phyloP scores from a whole-genome alignment of 2,797 vertebrate species.

The Gallinago nigripennis region DNA sequence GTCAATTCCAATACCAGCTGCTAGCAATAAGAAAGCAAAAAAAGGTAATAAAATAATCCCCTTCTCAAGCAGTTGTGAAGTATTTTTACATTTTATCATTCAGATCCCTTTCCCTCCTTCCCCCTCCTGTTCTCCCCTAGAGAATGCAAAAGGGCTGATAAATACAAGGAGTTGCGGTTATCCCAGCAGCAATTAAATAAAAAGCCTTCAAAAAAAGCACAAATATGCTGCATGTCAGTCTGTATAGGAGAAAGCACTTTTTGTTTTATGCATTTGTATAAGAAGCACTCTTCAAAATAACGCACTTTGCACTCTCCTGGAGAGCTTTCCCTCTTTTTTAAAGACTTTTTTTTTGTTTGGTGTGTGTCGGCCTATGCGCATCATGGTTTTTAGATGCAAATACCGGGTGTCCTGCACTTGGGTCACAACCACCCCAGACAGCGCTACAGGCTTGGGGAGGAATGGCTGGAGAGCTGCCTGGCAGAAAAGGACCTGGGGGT shows the following conservation, averaged over 20 bases:
- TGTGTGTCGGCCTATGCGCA: background rate
- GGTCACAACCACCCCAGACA: no score
- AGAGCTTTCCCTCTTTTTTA: constrained; percentile 35
- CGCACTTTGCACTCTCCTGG: constrained; percentile 73
- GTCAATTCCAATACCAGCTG: constrained; percentile 2
- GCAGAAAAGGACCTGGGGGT: no score
- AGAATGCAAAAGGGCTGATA: constrained; percentile 38
- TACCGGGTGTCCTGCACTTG: background rate
- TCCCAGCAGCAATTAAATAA: background rate
- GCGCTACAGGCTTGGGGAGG: no score
- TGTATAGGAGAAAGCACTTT: constrained; percentile 36
- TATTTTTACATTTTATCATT: background rate
- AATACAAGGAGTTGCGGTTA: background rate
- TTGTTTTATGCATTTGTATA: background rate
- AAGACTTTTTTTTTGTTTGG: background rate
- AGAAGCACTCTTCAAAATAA: constrained; percentile 69
- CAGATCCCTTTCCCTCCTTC: background rate
- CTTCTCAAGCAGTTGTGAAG: background rate
- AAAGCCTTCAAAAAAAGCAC: constrained; percentile 39
- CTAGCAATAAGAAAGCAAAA: constrained; percentile 44
- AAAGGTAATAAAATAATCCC: background rate
- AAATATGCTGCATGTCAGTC: constrained; percentile 23
- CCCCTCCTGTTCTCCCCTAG: background rate
- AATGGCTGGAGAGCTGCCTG: no score
- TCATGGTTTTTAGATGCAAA: background rate